Conservation (phyloP, 2,797 vertebrate species). For the Phoeniculus purpureus region DNA sequence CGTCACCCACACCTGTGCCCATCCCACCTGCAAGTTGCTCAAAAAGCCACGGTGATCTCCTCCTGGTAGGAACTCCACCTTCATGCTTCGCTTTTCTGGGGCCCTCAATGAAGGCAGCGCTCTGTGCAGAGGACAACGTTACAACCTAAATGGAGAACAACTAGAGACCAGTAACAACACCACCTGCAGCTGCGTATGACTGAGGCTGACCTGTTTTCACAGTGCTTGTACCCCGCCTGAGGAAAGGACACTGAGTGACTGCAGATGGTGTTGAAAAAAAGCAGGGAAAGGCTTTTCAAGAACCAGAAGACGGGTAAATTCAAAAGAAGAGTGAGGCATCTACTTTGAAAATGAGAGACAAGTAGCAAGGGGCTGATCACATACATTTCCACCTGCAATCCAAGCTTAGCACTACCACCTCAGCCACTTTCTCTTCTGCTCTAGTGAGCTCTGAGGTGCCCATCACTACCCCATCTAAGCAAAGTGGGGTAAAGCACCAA, state of each 20-base stretch:
- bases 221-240: not conserved
- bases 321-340: not conserved
- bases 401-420: not conserved
- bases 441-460: not conserved
- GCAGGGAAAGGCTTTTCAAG: not conserved
- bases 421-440: not conserved
- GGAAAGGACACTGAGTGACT: not conserved
- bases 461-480: not conserved
- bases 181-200: not conserved
- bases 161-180: not conserved
- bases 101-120: rapidly evolving
- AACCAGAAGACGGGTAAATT: not conserved
- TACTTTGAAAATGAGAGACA: not conserved
- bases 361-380: not conserved
- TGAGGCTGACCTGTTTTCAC: not conserved
- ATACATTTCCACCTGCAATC: not conserved
- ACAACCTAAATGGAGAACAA: not conserved
- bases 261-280: not conserved
- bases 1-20: not conserved
- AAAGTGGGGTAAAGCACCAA: not conserved
- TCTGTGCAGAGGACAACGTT: not conserved
- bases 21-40: not conserved
- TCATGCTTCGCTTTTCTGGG: not conserved
- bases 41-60: not conserved
- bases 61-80: not conserved